Conservation (phyloP, 2,113 vertebrate genomes). For the Crotalus tigris region DNA sequence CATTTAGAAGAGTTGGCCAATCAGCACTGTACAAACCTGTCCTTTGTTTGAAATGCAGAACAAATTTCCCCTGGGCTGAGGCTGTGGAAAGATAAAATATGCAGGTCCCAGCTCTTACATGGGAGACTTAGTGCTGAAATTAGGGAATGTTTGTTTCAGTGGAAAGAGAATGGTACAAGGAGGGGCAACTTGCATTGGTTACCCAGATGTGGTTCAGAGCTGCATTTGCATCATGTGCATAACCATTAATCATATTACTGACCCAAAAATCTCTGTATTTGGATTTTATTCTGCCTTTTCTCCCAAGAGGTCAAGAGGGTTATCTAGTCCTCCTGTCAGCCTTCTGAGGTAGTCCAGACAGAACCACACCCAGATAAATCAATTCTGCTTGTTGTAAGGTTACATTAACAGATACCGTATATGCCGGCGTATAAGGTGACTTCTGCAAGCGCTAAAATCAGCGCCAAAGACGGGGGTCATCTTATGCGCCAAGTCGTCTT, state of each 20-base stretch:
- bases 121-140: background rate
- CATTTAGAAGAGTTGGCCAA: background rate
- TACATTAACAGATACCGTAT: background rate
- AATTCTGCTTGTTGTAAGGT: background rate
- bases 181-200: background rate
- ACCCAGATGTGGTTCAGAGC: background rate
- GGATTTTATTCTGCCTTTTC: background rate
- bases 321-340: background rate
- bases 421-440: no score
- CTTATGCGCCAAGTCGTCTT: no score
- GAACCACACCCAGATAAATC: background rate
- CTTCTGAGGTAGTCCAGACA: background rate
- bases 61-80: background rate
- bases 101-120: background rate
- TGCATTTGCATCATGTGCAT: background rate
- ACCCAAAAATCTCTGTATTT: background rate
- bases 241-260: background rate
- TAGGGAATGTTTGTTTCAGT: background rate
- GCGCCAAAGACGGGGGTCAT: no score
- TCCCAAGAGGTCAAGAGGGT: background rate
- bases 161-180: background rate
- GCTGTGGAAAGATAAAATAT: background rate
- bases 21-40: background rate
- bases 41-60: background rate
- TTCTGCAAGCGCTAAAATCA: no score